Percentiles rank a stretch among this genome's conserved stretches.
Conservation (phyloP, 2,113 vertebrate genomes). For the Chlamydotis undulata region DNA sequence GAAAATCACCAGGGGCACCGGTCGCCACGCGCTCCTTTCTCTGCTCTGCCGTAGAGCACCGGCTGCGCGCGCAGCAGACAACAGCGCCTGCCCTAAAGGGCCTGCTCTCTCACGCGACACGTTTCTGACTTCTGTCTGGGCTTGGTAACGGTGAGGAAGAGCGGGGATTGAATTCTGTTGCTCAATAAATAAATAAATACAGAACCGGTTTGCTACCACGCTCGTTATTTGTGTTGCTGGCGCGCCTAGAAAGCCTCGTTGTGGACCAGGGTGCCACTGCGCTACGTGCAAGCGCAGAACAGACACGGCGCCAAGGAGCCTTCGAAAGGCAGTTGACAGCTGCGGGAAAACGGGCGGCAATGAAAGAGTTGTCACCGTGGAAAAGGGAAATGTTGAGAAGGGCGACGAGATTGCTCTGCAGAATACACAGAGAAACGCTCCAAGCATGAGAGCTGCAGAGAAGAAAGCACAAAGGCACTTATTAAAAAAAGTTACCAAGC, state of each 20-base stretch:
- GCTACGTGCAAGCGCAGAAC: neutral
- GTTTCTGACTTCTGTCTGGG: neutral
- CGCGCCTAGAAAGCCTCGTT: neutral
- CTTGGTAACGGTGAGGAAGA: neutral
- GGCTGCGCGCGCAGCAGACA: neutral
- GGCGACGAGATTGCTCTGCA: neutral
- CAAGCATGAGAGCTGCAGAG: neutral
- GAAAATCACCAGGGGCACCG: neutral
- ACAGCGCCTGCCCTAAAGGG: neutral
- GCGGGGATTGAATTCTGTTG: neutral
- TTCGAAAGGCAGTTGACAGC: neutral
- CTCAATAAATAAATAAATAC: neutral
- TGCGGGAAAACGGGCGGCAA: neutral
- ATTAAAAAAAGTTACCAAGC: rapidly evolving
- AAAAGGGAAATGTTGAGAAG: neutral
- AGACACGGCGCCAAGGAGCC: neutral
- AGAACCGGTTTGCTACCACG: neutral
- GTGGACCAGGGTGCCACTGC: neutral
- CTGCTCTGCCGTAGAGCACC: neutral
- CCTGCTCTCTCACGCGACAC: rapidly evolving
- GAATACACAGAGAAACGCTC: neutral
- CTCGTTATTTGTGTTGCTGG: neutral
- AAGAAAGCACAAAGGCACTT: neutral
- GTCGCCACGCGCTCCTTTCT: neutral
- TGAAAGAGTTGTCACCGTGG: neutral